Evolutionary conservation across 1,140 invertebrate genomes (phyloP), one percentile per base, ranked within the genome.

Genomic region (Leptinotarsa lineolata): DNA sequence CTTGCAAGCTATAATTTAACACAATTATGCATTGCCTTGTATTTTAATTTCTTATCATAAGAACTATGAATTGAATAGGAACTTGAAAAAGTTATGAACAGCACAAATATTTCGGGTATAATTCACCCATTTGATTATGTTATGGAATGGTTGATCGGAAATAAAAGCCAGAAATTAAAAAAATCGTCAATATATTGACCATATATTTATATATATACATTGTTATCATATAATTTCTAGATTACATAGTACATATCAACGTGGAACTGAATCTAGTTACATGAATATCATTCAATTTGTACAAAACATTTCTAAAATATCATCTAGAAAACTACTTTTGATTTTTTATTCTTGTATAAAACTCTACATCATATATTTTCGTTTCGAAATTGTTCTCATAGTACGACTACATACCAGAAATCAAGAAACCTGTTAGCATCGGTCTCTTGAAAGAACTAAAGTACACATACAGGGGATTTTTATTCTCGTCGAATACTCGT

Each of bases 251-350:
- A 79, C 75, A 78, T 75, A 70, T 81, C 72, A 79, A 79, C 76
- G 78, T 77, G 75, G 73, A 74, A 76, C 74, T 79, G 73, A 66
- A 69, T 77, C 75, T 78, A 76, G 68, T 78, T 78, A 78, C 75
- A 78, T 80, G 75, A 76, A 78, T 72, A 65, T 77, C 61, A 71
- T 59, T 46, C 21, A 68, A 78, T 82, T 82, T 84, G 83, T 84
- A 84, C 83, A 84, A 84, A 83, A 83, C 77, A 81, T 78, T 69
- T 78, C 81, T 82, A 82, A 84, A 83, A 84, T 82, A 81, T 80
- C 48, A 18, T n/a, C 82, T 83, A 84, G 73, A 83, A 84, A 82
- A 83, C 82, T 83, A 84, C 82, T 83, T 84, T 84, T 83, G 81
- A 82, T 81, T 84, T 82, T 77, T 72, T 78, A 78, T 77, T 80